Percentiles rank a stretch among this genome's conserved stretches.
phyloP scores from a whole-genome alignment of 2,888 invertebrate species.

The Euproctis similis region DNA sequence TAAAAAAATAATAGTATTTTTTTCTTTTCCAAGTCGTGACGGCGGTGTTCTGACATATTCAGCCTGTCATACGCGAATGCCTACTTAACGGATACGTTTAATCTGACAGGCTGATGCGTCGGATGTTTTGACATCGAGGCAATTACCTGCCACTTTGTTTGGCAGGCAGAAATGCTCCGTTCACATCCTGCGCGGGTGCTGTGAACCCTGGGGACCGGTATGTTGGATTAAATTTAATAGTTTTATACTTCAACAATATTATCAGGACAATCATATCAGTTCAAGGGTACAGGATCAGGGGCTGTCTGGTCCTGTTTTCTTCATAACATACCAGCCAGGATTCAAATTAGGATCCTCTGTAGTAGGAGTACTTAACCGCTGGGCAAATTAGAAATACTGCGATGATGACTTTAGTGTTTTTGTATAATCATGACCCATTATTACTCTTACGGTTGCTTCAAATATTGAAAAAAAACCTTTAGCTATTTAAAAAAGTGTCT shows the following conservation, averaged over 20 bases:
- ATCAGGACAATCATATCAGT: background rate
- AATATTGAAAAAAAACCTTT: too few relatives aligned
- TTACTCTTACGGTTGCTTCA: too few relatives aligned
- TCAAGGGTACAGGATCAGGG: background rate
- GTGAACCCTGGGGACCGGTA: slow-evolving; percentile 9
- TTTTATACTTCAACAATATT: too few relatives aligned
- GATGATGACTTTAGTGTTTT: too few relatives aligned
- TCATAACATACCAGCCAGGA: too few relatives aligned
- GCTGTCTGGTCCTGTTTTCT: too few relatives aligned
- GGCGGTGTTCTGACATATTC: slow-evolving; percentile 22
- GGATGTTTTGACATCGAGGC: slow-evolving; percentile 69
- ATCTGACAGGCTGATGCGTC: slow-evolving; percentile 54
- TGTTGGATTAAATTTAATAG: background rate
- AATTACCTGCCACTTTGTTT: slow-evolving; percentile 65
- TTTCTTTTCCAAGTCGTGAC: slow-evolving; percentile 22
- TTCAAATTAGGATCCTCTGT: too few relatives aligned
- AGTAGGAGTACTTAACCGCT: too few relatives aligned
- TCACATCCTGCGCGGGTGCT: slow-evolving; percentile 42
- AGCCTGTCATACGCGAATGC: slow-evolving; percentile 28
- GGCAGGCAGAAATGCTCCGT: slow-evolving; percentile 41
- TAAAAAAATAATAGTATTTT: slow-evolving; percentile 26
- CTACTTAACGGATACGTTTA: slow-evolving; percentile 63
- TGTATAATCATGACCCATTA: too few relatives aligned
- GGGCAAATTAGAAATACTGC: too few relatives aligned
- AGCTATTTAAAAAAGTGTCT: too few relatives aligned